phyloP scores from a whole-genome alignment of 2,888 invertebrate species.

The Andricus quercusramuli region DNA sequence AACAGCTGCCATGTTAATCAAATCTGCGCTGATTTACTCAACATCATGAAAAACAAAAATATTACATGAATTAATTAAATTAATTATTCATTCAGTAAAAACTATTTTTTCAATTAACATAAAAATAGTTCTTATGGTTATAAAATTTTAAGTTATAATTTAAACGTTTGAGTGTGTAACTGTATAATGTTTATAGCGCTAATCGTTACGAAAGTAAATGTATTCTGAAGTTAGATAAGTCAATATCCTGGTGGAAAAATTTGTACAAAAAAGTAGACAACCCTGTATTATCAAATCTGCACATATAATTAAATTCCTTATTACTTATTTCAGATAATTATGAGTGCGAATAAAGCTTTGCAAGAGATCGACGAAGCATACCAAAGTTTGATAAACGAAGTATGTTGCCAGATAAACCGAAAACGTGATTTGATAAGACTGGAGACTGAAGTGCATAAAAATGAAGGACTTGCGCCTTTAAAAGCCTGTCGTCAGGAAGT shows the following conservation, averaged over 20 bases:
- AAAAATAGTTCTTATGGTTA: no score
- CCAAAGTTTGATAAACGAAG: constrained; percentile 59
- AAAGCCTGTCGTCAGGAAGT: constrained; percentile 75
- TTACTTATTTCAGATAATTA: constrained; percentile 56
- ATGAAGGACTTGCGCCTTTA: constrained; percentile 76
- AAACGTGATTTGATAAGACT: constrained; percentile 61
- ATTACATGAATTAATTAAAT: no score
- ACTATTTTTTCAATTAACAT: no score
- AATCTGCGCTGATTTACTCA: no score
- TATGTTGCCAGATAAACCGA: constrained; percentile 60
- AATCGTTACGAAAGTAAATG: not conserved
- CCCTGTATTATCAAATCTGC: no score
- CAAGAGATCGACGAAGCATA: constrained; percentile 62
- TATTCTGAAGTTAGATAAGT: not conserved
- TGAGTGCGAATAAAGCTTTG: constrained; percentile 56
- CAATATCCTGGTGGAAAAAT: no score
- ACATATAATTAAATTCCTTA: not conserved
- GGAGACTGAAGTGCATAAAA: constrained; percentile 62
- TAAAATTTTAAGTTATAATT: no score
- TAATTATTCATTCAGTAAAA: no score
- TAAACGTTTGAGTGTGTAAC: not conserved
- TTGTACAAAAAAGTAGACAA: no score
- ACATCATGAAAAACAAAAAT: no score
- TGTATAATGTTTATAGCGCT: no score
- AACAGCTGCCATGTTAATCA: no score